Evolutionary conservation across 2,888 invertebrate genomes (phyloP), one percentile per base, ranked within the genome.

Genomic region (Cosmia pyralina): DNA sequence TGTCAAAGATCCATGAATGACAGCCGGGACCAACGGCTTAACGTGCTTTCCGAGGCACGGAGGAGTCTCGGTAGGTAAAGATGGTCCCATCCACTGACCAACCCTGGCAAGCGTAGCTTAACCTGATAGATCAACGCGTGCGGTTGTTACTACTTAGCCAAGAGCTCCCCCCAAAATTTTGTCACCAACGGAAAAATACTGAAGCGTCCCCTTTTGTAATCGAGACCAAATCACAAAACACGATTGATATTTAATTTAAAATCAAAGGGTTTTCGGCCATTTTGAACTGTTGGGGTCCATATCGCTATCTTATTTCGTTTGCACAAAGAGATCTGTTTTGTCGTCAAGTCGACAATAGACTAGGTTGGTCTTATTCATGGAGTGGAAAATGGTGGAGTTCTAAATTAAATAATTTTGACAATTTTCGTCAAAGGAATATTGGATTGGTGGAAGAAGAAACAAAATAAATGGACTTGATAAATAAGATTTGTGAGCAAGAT

Each of bases 211-310:
- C 38, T 34, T 71, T 73, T 58, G 5, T 22, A 62, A 69, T 15
- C 15, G 38, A 58, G 44, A 50, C 46, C 17, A 64, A 72, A 59
- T 59, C 50, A 15, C 59, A 50, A 44, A 64, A 44, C 19, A 68
- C 75, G 79, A 77, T 84, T 83, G 84, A 66, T 79, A 71, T 85
- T 79, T 72, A 82, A 84, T 86, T 84, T 82, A 68, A 73, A 64
- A 73, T 69, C 77, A 76, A 77, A 86, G 59, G 66, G 63, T 46
- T 57, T 79, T 74, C 70, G 68, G 65, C 50, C 64, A 78, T 78
- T 86, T 80, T 75, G 68, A 75, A 84, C 75, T 73, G 69, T 73
- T 64, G 60, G 69, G 65, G 15, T 66, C 52, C 73, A 77, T 87
- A 87, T 86, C 86, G 38, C 62, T 72, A 87, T 85, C 77, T 77